Percentiles rank a stretch among this genome's conserved stretches.
Conservation (phyloP, 2,113 vertebrate species). For the Hoplias malabaricus region DNA sequence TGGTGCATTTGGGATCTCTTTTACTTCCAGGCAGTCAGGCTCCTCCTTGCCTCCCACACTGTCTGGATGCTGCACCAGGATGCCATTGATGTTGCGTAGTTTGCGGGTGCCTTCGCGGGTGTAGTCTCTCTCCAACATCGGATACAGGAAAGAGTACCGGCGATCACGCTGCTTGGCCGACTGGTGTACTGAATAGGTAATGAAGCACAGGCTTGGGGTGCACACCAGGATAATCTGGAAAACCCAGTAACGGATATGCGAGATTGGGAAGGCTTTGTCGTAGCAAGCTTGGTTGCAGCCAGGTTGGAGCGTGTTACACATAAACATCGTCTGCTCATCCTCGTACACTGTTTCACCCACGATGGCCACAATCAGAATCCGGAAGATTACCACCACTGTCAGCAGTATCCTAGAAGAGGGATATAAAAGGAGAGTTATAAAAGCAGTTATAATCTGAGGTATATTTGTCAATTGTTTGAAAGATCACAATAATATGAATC, state of each 20-base stretch:
- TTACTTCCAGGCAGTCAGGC: constrained; percentile 75
- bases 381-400: constrained; percentile 91
- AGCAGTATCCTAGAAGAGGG: constrained; percentile 80
- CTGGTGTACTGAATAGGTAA: constrained; percentile 89
- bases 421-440: background rate
- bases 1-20: constrained; percentile 75
- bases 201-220: constrained; percentile 89
- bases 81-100: constrained; percentile 74
- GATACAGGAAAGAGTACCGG: constrained; percentile 80
- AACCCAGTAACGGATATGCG: constrained; percentile 92
- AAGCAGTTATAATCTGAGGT: background rate
- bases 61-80: constrained; percentile 71
- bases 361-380: constrained; percentile 88
- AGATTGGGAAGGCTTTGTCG: constrained; percentile 88
- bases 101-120: constrained; percentile 65
- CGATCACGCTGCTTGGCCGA: constrained; percentile 84
- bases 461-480: too few species aligned
- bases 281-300: constrained; percentile 91
- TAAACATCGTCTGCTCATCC: constrained; percentile 89
- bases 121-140: constrained; percentile 77
- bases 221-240: constrained; percentile 92
- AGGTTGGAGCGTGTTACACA: constrained; percentile 87
- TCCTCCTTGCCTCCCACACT: constrained; percentile 73
- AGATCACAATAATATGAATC: too few species aligned
- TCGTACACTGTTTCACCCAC: constrained; percentile 90